Conservation (phyloP, 2,797 vertebrate genomes). For the Meriones psammophilus region DNA sequence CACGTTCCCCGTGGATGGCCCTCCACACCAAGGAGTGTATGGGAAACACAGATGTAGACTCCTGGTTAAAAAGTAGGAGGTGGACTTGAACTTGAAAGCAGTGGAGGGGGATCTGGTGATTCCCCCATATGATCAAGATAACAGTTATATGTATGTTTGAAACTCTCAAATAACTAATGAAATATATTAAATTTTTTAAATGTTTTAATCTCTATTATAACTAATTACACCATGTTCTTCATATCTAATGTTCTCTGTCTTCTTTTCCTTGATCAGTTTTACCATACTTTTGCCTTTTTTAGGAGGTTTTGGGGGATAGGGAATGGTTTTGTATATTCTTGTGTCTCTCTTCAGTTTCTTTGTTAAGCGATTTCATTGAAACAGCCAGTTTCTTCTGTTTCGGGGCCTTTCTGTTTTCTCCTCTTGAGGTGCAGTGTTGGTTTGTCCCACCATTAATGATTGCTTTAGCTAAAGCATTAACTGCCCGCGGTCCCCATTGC, state of each 20-base stretch:
- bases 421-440: neutral
- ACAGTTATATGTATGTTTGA: neutral
- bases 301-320: neutral
- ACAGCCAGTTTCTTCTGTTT: constrained; percentile 28
- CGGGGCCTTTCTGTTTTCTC: neutral
- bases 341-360: neutral
- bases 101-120: neutral
- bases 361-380: constrained; percentile 7
- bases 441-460: neutral
- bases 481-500: neutral
- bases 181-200: neutral
- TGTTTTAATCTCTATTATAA: neutral
- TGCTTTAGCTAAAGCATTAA: neutral
- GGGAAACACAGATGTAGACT: neutral
- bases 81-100: neutral
- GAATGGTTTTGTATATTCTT: neutral
- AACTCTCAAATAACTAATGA: neutral
- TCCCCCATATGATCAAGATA: neutral
- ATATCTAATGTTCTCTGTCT: neutral
- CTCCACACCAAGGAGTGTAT: neutral
- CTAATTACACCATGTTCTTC: neutral
- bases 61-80: neutral
- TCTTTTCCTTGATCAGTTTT: constrained; percentile 3
- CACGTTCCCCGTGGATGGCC: neutral
- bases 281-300: neutral